These are phyloP conservation scores for Lacanobia wlatinum DNA, from an alignment of 2,888 invertebrate species.

Conservation along the genomic window DNA sequence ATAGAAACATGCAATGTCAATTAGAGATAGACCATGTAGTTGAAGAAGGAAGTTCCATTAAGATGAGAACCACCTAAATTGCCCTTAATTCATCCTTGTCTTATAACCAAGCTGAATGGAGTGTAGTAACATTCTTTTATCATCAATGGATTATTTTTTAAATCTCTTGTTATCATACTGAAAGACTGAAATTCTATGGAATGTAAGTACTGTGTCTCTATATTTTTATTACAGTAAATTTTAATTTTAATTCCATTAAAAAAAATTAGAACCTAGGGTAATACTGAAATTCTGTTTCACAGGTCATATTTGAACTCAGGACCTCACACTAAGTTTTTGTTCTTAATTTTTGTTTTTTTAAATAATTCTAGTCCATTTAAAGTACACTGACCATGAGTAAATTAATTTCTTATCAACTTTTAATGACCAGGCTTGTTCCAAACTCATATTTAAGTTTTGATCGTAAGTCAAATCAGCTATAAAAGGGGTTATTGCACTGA, in stretches of 20 bases:
- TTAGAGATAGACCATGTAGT: conserved; percentile 72
- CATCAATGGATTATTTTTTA: conserved; percentile 24
- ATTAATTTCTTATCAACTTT: conserved; percentile 35
- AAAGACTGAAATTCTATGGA: neutral
- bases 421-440: conserved; percentile 19
- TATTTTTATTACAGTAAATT: conserved; percentile 22
- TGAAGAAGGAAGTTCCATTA: conserved; percentile 88
- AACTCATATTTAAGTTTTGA: conserved; percentile 23
- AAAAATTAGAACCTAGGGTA: too few species aligned
- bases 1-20: conserved; percentile 68
- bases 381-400: conserved; percentile 32
- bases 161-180: conserved; percentile 9
- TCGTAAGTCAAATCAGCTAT: conserved; percentile 10
- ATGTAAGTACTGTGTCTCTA: neutral
- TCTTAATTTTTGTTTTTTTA: conserved; percentile 9
- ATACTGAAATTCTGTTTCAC: neutral
- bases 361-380: conserved; percentile 20
- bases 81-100: conserved; percentile 86
- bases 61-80: conserved; percentile 82
- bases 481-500: conserved; percentile 74
- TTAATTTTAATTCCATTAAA: too few species aligned
- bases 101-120: conserved; percentile 70
- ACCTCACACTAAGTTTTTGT: neutral
- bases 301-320: neutral
- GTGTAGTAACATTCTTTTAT: conserved; percentile 32